phyloP scores from a whole-genome alignment of 1,140 invertebrate genomes.

The Gryllus bimaculatus region DNA sequence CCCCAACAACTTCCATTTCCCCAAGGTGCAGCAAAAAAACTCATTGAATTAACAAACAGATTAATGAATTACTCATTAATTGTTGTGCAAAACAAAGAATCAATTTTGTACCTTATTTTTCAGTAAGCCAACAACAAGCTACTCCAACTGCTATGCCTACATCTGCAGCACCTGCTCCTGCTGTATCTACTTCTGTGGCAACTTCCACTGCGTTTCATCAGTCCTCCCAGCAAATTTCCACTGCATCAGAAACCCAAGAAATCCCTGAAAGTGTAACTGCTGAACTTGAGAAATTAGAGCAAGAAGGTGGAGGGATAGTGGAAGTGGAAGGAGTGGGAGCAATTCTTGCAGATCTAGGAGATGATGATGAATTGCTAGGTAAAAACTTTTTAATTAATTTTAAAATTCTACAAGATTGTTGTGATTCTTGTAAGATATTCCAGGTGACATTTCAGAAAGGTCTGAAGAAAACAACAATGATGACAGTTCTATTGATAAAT shows the following conservation, averaged over 20 bases:
- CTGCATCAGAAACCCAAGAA: constrained; percentile 33
- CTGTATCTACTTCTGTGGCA: constrained; percentile 25
- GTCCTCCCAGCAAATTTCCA: neutral
- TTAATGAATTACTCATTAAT: too few species aligned
- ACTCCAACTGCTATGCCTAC: neutral
- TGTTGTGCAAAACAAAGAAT: neutral
- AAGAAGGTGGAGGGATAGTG: constrained; percentile 53
- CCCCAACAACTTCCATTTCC: constrained; percentile 22
- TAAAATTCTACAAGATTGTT: too few species aligned
- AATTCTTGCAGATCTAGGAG: constrained; percentile 68
- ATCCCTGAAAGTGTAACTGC: constrained; percentile 70
- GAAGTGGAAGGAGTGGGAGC: constrained; percentile 65
- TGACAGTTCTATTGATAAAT: too few species aligned
- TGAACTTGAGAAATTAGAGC: constrained; percentile 69
- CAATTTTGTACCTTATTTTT: neutral
- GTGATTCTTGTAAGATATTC: too few species aligned
- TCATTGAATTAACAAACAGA: neutral
- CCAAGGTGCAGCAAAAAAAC: constrained; percentile 15
- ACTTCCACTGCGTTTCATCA: constrained; percentile 20
- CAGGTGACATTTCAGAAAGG: too few species aligned
- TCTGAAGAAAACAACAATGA: too few species aligned
- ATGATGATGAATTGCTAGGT: constrained; percentile 78
- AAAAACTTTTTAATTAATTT: constrained; percentile 27
- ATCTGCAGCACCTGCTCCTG: constrained; percentile 5
- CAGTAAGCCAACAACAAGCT: neutral